Conservation (phyloP, 1,140 invertebrate genomes). For the Monochamus saltuarius region DNA sequence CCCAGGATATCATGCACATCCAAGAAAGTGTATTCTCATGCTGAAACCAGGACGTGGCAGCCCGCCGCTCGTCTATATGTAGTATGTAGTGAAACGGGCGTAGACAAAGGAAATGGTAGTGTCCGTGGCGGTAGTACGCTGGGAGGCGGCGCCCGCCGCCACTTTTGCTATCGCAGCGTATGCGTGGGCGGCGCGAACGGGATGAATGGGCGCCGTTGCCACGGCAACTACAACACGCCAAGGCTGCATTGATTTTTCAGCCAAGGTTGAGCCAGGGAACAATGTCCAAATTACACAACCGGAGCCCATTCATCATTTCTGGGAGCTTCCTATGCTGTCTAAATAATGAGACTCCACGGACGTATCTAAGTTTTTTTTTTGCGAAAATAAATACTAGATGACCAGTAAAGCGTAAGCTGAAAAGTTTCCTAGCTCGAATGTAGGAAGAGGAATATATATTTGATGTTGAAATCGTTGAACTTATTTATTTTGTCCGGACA, state of each 20-base stretch:
- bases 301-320: not conserved
- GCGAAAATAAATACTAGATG: too few species aligned
- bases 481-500: too few species aligned
- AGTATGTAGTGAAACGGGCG: slow-evolving; percentile 1
- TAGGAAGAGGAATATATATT: too few species aligned
- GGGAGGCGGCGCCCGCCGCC: slow-evolving; percentile 2
- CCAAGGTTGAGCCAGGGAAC: slow-evolving; percentile 36
- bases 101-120: not conserved
- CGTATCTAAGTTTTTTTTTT: too few species aligned
- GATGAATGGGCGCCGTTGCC: slow-evolving; percentile 46
- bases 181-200: slow-evolving; percentile 37
- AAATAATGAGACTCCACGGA: too few species aligned
- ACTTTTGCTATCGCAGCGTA: not conserved
- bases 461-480: too few species aligned
- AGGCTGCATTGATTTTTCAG: slow-evolving; percentile 49
- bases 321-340: not conserved
- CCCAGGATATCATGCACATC: too few species aligned
- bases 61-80: too few species aligned
- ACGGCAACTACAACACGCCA: slow-evolving; percentile 41
- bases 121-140: slow-evolving; percentile 1
- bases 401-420: too few species aligned
- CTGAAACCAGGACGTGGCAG: too few species aligned
- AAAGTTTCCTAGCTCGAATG: too few species aligned
- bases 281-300: not conserved
- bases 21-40: too few species aligned